Percentiles rank a stretch among this genome's conserved stretches.
Evolutionary conservation across 1,140 invertebrate genomes (phyloP).

Genomic region (Magallana ariakensis): DNA sequence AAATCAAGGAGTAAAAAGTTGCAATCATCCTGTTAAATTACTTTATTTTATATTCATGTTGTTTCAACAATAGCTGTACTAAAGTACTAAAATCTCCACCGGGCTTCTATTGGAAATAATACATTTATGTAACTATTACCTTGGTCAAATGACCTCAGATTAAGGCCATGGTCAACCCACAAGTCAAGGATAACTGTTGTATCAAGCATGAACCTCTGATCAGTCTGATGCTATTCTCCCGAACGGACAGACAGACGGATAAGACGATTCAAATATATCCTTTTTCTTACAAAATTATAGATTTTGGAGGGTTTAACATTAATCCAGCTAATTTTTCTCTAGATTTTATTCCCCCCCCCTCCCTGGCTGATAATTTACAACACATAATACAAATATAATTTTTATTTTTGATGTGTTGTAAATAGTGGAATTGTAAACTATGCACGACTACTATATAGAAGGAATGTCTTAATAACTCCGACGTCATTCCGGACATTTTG

Average conservation of each 20-base stretch:
- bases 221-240: background rate
- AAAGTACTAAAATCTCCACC: background rate
- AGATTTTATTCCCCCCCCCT: no score
- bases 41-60: no score
- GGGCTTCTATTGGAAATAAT: background rate
- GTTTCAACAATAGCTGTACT: no score
- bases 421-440: no score
- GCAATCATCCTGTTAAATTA: no score
- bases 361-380: no score
- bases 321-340: no score
- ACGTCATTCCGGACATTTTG: background rate
- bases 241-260: background rate
- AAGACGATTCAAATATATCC: background rate
- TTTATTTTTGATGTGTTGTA: no score
- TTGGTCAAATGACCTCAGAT: background rate
- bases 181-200: background rate
- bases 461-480: background rate
- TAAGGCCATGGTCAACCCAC: background rate
- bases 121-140: background rate
- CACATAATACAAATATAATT: no score
- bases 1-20: no score
- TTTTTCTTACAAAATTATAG: no score
- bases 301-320: no score
- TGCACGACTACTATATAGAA: background rate
- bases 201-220: background rate